These are phyloP conservation scores for Pseudochirops corinnae DNA, from an alignment of 2,797 vertebrate genomes.

Conservation along the genomic window DNA sequence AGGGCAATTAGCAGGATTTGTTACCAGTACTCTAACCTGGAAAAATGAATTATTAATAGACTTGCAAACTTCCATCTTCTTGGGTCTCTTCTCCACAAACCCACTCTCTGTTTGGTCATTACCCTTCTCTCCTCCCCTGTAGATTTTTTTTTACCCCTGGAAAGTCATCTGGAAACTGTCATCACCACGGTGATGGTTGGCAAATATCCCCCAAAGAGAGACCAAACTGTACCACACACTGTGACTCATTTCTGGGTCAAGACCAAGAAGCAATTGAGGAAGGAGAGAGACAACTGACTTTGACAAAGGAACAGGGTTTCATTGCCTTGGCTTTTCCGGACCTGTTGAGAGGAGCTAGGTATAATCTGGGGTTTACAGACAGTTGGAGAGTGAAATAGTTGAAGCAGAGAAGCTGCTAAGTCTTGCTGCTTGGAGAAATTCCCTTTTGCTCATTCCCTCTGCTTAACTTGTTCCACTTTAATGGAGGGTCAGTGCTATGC, in stretches of 20 bases:
- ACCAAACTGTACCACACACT: conserved; percentile 60
- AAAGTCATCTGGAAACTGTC: conserved; percentile 81
- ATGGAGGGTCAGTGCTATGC: fast-evolving
- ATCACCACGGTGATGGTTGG: conserved; percentile 73
- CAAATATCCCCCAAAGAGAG: conserved; percentile 69
- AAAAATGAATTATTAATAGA: conserved; percentile 53
- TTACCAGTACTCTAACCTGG: conserved; percentile 31
- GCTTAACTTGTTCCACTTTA: fast-evolving
- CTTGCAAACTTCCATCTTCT: conserved; percentile 47
- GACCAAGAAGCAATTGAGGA: conserved; percentile 13
- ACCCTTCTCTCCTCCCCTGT: conserved; percentile 64
- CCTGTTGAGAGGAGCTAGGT: neutral
- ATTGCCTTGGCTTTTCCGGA: neutral
- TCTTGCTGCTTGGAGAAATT: neutral
- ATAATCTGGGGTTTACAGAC: neutral
- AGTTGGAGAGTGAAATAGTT: neutral
- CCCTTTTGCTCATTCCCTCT: neutral
- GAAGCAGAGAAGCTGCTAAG: fast-evolving
- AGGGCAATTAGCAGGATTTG: conserved; percentile 42
- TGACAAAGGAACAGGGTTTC: neutral
- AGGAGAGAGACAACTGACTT: neutral
- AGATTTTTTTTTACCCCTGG: conserved; percentile 71
- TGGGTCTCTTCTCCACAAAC: conserved; percentile 66
- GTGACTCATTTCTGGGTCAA: conserved; percentile 64
- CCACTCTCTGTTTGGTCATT: conserved; percentile 63